phyloP scores from a whole-genome alignment of 2,888 invertebrate species.

The Rhingia rostrata region DNA sequence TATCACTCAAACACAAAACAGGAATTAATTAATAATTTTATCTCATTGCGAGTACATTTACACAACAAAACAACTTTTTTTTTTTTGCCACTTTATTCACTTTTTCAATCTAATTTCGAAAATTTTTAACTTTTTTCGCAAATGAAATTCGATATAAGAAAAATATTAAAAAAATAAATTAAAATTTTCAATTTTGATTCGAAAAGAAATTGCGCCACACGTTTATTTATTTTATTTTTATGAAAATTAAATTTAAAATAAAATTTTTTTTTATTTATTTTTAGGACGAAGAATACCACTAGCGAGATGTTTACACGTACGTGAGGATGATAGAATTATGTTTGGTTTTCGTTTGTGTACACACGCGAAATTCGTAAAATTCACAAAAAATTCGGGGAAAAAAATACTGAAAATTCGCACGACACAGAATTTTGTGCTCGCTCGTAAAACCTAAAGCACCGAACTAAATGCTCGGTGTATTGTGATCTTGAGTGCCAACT shows the following conservation, averaged over 20 bases:
- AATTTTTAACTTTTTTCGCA: background rate
- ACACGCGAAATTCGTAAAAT: conserved; percentile 54
- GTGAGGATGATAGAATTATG: conserved; percentile 33
- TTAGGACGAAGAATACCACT: conserved; percentile 56
- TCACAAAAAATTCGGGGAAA: background rate
- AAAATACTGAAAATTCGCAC: conserved; percentile 66
- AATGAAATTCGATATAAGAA: conserved; percentile 47
- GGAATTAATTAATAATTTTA: conserved; percentile 11
- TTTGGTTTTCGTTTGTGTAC: conserved; percentile 15
- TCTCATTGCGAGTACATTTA: conserved; percentile 1
- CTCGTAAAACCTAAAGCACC: conserved; percentile 70
- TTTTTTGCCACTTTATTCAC: conserved; percentile 8
- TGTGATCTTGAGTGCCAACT: conserved; percentile 73
- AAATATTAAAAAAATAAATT: conserved; percentile 23
- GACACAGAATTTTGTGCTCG: conserved; percentile 60
- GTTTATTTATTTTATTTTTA: background rate
- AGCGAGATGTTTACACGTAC: conserved; percentile 46
- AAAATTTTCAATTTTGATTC: conserved; percentile 25
- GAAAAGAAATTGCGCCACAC: conserved; percentile 57
- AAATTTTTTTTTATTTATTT: conserved; percentile 55
- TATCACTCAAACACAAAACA: conserved; percentile 49
- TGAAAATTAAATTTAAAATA: background rate
- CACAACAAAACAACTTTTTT: conserved; percentile 7
- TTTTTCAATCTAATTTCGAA: background rate
- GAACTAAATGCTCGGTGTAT: conserved; percentile 68